Base-by-base conservation (phyloP, 2,888 invertebrate genomes). In the Hydraecia micacea region DNA sequence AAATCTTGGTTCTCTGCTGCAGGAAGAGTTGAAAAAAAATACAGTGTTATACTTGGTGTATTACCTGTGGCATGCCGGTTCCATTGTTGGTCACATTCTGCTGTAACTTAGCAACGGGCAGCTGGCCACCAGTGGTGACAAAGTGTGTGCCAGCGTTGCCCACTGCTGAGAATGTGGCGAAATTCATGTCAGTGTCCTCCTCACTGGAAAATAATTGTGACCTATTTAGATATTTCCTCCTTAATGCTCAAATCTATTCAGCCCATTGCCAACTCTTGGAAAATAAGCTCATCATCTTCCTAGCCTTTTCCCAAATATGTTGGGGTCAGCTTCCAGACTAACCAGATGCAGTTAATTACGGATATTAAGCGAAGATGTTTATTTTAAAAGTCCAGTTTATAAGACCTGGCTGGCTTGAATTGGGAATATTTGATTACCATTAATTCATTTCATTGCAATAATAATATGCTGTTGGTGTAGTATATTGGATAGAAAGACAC, bases 111-210 rank as follows among this genome's bases (percentile, higher is more conserved):
- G 98, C 97, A 36, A 98, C 97, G 88, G 93, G 97, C 93, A 91
- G 97, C 97, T 92, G 98, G 11, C 95, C 95, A 36, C 93, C 91
- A 9, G 96, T 93, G 68, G 96, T 95, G 78, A 96, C 95, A 88
- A 91, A 96, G 87, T 96, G 96, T 25, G 96, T 94, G 66, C 96
- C 96, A 55, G 98, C 97, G 66, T 97, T 97, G 84, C 93, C 97
- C 94, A 94, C 97, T 94, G 91, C 91, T 42, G 95, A 93, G 93
- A 98, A 98, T 83, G 98, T 97, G 83, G 98, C 97, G 93, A 98
- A 98, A 96, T 98, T 98, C 98, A 98, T 98, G 86, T 97, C 97
- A 46, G 92, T 86, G 77, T 95, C 96, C 86, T 96, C 96, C 77
- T 96, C 97, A 90, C 96, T 96, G 93, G 13, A 92, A 92, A 71